Conservation (phyloP, 2,113 vertebrate genomes). For the Syrmaticus mikado region DNA sequence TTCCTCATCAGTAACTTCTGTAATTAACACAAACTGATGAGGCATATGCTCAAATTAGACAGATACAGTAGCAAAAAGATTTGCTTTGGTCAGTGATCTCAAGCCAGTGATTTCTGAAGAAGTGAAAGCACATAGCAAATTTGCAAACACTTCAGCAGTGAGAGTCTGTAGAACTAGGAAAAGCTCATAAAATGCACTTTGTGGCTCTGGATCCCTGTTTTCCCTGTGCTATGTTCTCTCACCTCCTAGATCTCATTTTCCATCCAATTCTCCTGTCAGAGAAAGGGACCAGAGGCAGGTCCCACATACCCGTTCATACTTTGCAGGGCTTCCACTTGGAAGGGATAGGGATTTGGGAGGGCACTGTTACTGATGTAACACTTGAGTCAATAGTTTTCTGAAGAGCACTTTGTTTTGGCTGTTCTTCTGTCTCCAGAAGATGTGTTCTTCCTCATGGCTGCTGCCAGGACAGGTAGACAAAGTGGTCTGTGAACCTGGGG, state of each 20-base stretch:
- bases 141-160: background rate
- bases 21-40: constrained; percentile 3
- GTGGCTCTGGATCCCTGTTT: background rate
- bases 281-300: background rate
- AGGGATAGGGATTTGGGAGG: rapidly evolving
- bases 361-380: background rate
- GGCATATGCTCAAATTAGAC: background rate
- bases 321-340: background rate
- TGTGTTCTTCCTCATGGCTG: background rate
- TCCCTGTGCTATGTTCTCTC: background rate
- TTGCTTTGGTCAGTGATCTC: background rate
- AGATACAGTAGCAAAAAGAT: background rate
- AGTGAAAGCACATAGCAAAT: background rate
- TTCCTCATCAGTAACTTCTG: constrained; percentile 7
- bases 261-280: background rate
- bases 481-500: background rate
- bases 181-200: background rate
- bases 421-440: background rate
- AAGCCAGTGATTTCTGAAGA: background rate
- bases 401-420: background rate
- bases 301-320: background rate
- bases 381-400: background rate
- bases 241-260: background rate
- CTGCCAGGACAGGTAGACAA: background rate
- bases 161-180: background rate